Percentiles rank a stretch among this genome's conserved stretches.
Evolutionary conservation across 2,113 vertebrate species (phyloP).

Genomic region (Oncorhynchus kisutch): DNA sequence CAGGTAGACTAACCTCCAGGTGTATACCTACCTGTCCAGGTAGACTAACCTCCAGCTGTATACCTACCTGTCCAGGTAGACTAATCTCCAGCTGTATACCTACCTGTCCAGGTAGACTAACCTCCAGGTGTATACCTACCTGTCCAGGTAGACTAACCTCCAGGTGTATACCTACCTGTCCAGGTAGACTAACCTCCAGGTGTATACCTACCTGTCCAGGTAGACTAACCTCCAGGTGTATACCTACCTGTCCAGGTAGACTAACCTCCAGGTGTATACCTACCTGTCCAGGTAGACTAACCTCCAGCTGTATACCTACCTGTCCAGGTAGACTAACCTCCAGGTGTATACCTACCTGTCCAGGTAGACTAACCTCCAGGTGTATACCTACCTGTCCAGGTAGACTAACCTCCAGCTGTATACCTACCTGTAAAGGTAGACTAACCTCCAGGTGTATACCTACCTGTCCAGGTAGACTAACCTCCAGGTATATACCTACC

Average conservation of each 20-base stretch:
- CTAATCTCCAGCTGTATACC: too few relatives aligned
- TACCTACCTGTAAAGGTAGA: constrained; percentile 4
- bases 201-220: constrained; percentile 28
- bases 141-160: constrained; percentile 17
- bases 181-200: constrained; percentile 45
- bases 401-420: constrained; percentile 50
- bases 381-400: constrained; percentile 27
- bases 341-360: constrained; percentile 44
- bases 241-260: constrained; percentile 11
- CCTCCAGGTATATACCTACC: too few relatives aligned
- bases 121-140: too few relatives aligned
- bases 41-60: too few relatives aligned
- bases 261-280: constrained; percentile 48
- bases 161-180: constrained; percentile 44
- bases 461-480: too few relatives aligned
- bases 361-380: constrained; percentile 44
- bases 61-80: too few relatives aligned
- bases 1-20: too few relatives aligned
- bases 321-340: constrained; percentile 27
- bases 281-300: constrained; percentile 16
- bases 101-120: too few relatives aligned
- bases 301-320: constrained; percentile 50
- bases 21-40: too few relatives aligned
- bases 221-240: constrained; percentile 50
- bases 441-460: constrained; percentile 56